phyloP scores from a whole-genome alignment of 2,888 invertebrate species.

The Drosophila suboccidentalis region DNA sequence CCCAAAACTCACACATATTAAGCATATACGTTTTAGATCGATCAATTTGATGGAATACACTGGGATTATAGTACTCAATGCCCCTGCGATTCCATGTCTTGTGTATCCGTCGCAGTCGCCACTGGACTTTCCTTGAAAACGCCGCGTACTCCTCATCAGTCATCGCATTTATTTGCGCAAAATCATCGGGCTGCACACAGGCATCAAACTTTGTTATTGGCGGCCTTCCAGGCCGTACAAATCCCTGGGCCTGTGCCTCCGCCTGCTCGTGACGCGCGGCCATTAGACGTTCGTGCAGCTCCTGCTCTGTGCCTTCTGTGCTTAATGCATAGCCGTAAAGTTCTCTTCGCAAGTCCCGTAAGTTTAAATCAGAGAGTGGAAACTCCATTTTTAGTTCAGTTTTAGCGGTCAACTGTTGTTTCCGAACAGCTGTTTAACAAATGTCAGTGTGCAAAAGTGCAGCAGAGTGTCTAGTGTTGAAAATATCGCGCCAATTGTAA shows the following conservation, averaged over 20 bases:
- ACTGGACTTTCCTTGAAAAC: slow-evolving; percentile 32
- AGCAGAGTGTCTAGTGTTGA: slow-evolving; percentile 8
- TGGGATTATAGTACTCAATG: slow-evolving; percentile 50
- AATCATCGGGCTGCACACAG: slow-evolving; percentile 49
- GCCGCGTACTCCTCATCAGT: slow-evolving; percentile 36
- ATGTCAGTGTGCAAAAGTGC: background rate
- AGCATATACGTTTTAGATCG: slow-evolving; percentile 34
- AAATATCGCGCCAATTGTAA: background rate
- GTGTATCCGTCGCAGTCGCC: slow-evolving; percentile 39
- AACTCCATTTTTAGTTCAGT: slow-evolving; percentile 36
- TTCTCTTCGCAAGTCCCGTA: slow-evolving; percentile 44
- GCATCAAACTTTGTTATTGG: slow-evolving; percentile 39
- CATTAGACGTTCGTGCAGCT: slow-evolving; percentile 34
- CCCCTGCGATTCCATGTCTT: slow-evolving; percentile 12
- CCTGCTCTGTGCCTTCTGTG: slow-evolving; percentile 30
- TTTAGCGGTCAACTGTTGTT: slow-evolving; percentile 10
- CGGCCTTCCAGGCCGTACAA: slow-evolving; percentile 37
- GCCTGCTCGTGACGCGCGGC: slow-evolving; percentile 40
- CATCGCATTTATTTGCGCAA: slow-evolving; percentile 38
- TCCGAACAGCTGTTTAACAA: background rate
- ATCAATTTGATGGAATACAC: slow-evolving; percentile 50
- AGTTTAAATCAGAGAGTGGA: slow-evolving; percentile 36
- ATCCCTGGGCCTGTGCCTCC: slow-evolving; percentile 51
- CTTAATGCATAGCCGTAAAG: slow-evolving; percentile 35
- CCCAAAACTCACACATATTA: slow-evolving; percentile 48